Evolutionary conservation across 1,140 invertebrate species (phyloP).

Genomic region (Yoshiicerus persimilis): DNA sequence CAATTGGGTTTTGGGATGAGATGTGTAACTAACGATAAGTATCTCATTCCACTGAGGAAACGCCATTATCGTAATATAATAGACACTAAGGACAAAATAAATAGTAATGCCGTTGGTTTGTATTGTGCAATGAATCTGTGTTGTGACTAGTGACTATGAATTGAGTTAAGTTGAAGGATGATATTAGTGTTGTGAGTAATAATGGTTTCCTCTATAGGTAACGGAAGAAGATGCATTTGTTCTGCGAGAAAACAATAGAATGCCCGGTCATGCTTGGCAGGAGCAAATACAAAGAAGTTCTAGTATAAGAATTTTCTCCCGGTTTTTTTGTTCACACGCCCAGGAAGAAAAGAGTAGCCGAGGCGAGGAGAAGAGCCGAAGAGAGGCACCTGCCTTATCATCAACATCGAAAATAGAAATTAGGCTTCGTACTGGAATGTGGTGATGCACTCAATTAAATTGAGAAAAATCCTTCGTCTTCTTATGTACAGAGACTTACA

Average conservation of each 20-base stretch:
- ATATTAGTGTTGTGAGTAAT: not conserved
- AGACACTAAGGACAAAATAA: not conserved
- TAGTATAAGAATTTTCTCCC: not conserved
- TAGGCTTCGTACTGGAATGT: conserved; percentile 34
- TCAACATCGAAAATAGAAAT: conserved; percentile 39
- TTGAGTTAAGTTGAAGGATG: not conserved
- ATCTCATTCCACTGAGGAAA: not conserved
- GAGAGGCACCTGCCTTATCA: conserved; percentile 18
- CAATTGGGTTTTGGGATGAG: not conserved
- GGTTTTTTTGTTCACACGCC: conserved; percentile 12
- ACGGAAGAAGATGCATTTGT: not conserved
- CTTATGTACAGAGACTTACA: too few relatives aligned
- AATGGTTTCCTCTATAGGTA: not conserved
- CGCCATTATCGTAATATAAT: not conserved
- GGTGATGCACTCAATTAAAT: conserved; percentile 20
- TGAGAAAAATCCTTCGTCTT: not conserved
- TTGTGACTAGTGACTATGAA: not conserved
- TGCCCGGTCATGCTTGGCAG: not conserved
- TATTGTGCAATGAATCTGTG: not conserved
- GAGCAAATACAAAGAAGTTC: not conserved
- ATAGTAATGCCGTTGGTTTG: not conserved
- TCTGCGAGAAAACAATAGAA: not conserved
- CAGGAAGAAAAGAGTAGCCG: not conserved
- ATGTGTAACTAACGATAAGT: not conserved
- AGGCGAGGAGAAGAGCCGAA: not conserved